Evolutionary conservation across 2,797 vertebrate species (phyloP).

Genomic region (Picus viridis): DNA sequence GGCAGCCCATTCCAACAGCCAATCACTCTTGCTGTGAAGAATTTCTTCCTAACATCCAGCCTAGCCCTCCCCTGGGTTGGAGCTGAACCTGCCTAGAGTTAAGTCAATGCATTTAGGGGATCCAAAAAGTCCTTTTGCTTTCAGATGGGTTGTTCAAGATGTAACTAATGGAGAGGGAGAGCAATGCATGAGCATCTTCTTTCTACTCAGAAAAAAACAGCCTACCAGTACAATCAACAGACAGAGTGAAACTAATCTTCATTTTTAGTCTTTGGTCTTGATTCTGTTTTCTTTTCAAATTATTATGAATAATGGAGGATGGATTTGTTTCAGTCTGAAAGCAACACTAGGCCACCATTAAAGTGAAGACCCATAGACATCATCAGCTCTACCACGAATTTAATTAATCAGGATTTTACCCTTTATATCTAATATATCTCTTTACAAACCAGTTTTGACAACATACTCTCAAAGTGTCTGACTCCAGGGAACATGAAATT

Average conservation of each 20-base stretch:
- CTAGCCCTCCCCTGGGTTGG: too few relatives aligned
- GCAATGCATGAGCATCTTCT: not conserved
- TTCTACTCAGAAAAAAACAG: not conserved
- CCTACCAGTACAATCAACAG: not conserved
- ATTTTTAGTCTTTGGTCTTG: not conserved
- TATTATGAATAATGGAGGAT: not conserved
- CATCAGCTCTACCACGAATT: not conserved
- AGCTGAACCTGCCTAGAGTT: not conserved
- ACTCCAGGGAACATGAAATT: not conserved
- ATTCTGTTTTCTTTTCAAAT: not conserved
- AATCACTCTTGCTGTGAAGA: too few relatives aligned
- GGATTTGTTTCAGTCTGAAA: not conserved
- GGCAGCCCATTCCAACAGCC: too few relatives aligned
- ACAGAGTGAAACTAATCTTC: not conserved
- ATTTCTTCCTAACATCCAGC: too few relatives aligned
- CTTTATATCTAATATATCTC: not conserved
- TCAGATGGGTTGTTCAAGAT: not conserved
- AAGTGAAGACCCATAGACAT: not conserved
- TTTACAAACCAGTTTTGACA: not conserved
- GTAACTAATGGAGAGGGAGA: not conserved
- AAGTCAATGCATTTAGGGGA: not conserved
- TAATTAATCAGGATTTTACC: not conserved
- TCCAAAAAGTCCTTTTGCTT: not conserved
- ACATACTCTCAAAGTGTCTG: too few relatives aligned
- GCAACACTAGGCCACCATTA: not conserved